A percentile compares a stretch with the other conserved stretches of the same genome.
phyloP scores from a whole-genome alignment of 2,888 invertebrate genomes.

The Gari tellinella region DNA sequence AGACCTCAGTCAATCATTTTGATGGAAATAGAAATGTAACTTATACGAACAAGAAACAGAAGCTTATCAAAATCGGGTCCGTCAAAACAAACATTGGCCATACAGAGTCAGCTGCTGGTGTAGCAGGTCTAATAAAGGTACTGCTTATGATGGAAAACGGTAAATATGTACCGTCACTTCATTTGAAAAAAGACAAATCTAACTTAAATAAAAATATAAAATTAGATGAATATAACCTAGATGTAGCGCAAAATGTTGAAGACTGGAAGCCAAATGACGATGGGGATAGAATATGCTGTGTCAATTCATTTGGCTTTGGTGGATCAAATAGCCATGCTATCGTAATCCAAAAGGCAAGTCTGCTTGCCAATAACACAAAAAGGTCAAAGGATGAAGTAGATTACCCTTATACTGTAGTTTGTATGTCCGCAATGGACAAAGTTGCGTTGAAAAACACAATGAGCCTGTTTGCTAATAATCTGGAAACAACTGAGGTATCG shows the following conservation, averaged over 20 bases:
- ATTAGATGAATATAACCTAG: constrained; percentile 41
- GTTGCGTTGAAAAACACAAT: constrained; percentile 2
- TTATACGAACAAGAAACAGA: background rate
- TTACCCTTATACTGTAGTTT: no score
- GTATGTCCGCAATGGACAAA: constrained; percentile 15
- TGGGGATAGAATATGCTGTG: constrained; percentile 60
- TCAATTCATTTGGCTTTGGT: constrained; percentile 77
- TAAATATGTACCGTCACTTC: constrained; percentile 66
- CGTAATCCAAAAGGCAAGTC: constrained; percentile 33
- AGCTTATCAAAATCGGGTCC: constrained; percentile 61
- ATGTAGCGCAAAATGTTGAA: constrained; percentile 45
- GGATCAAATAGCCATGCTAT: constrained; percentile 76
- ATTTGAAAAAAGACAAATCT: constrained; percentile 42
- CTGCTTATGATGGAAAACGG: constrained; percentile 70
- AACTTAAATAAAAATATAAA: constrained; percentile 32
- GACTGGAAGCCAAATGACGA: constrained; percentile 44
- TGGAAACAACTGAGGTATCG: background rate
- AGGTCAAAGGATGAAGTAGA: background rate
- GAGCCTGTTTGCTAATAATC: background rate
- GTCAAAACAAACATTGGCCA: constrained; percentile 78
- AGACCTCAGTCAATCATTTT: no score
- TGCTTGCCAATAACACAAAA: background rate
- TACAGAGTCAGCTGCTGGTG: constrained; percentile 71
- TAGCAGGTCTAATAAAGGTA: constrained; percentile 72
- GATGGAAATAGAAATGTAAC: no score